Base-by-base conservation (phyloP, 2,888 invertebrate genomes). In the Podotricha telesiphe region DNA sequence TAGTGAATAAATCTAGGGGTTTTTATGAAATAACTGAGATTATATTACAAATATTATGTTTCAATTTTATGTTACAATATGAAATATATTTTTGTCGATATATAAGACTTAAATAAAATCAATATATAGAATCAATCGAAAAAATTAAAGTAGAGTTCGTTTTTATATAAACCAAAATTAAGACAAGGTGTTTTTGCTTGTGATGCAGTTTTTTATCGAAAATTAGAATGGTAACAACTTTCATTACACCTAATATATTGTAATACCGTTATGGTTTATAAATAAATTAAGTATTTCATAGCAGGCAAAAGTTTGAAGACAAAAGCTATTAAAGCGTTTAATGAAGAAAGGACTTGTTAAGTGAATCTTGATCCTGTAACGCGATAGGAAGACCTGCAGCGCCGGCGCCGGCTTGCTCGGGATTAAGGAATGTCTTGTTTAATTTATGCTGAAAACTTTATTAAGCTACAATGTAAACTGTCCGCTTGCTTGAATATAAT, bases 371-470 rank as follows among this genome's bases (percentile, higher is more conserved):
- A 75, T 76, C 71, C 61, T 59, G 90, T 85, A 89, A 91, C 81
- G 74, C 75, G 82, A 87, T 85, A 80, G 80, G 89, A 90, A 90
- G 87, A 84, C 89, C 82, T 81, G 73, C 83, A 80, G 76, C 40
- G 67, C 65, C 72, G 76, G 68, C 76, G 78, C 76, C 77, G 87
- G 86, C 86, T 88, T 84, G 74, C 80, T 84, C 76, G 75, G 88
- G 89, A 89, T 90, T 89, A 91, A 82, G 81, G 81, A 85, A 86
- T 85, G 84, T 82, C 81, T 84, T 82, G 80, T 81, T 84, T 83
- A 80, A 83, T 81, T 80, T 69, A 71, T 63, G 66, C 69, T 70
- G 62, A 65, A 68, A 66, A 73, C 68, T 73, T 70, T 70, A 70
- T 68, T 68, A 73, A 67, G 70, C 72, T 66, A 65, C 68, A 70